Evolutionary conservation across 2,888 invertebrate genomes (phyloP).

Genomic region (Coelopa pilipes): DNA sequence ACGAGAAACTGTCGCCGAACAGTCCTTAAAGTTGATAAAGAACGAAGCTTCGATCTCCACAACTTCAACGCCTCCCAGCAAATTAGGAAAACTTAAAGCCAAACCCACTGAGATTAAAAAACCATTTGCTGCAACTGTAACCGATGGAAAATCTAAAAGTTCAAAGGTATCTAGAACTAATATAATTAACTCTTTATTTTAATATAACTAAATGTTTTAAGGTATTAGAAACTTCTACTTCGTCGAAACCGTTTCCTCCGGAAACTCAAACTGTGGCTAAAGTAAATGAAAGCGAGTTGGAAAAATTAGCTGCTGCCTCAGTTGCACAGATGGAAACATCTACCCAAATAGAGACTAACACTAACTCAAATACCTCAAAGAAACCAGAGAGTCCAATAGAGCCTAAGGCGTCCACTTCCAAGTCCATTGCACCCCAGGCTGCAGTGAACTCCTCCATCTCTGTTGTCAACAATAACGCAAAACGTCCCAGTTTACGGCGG

Average conservation of each 20-base stretch:
- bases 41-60: slow-evolving; percentile 3
- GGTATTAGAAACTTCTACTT: too few species aligned
- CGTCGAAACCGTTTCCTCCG: too few species aligned
- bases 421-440: not conserved
- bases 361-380: not conserved
- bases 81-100: slow-evolving; percentile 41
- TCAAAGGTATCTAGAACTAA: not conserved
- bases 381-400: not conserved
- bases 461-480: slow-evolving; percentile 45
- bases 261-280: too few species aligned
- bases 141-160: slow-evolving; percentile 27
- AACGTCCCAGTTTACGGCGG: slow-evolving; percentile 59
- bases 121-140: slow-evolving; percentile 16
- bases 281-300: not conserved
- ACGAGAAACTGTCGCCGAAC: not conserved
- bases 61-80: not conserved
- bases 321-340: not conserved
- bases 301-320: slow-evolving; percentile 2
- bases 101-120: slow-evolving; percentile 52
- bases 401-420: not conserved
- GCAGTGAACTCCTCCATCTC: slow-evolving; percentile 41
- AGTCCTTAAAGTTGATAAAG: not conserved
- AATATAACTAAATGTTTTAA: too few species aligned
- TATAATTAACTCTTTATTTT: too few species aligned
- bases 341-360: not conserved